Conservation (phyloP, 2,888 invertebrate species). For the Gymnocheta viridis region DNA sequence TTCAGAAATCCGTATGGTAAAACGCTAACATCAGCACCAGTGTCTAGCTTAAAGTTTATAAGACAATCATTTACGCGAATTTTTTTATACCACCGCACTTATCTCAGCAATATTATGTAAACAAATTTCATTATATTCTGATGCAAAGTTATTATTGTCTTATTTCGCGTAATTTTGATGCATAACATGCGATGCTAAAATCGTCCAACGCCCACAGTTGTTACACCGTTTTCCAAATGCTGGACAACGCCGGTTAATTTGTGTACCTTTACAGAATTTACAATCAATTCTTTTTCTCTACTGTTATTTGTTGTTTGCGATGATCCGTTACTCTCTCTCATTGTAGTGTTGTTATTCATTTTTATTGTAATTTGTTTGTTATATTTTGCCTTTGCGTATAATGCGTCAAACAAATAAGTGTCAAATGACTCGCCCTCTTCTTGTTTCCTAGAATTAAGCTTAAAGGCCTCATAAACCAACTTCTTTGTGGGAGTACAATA, state of each 20-base stretch:
- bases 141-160: constrained; percentile 4
- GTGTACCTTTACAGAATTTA: constrained; percentile 9
- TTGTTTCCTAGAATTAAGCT: background rate
- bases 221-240: constrained; percentile 7
- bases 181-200: constrained; percentile 47
- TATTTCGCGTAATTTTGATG: constrained; percentile 49
- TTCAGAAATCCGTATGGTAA: no score
- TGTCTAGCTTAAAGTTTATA: no score
- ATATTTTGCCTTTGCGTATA: background rate
- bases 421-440: background rate
- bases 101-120: no score
- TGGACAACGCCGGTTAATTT: background rate
- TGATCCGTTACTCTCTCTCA: background rate
- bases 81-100: no score
- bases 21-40: no score
- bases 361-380: background rate
- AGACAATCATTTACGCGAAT: no score
- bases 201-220: constrained; percentile 23
- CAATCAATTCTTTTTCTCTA: background rate
- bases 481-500: background rate
- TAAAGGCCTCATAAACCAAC: no score
- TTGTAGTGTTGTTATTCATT: background rate
- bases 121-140: background rate
- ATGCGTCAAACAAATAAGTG: background rate
- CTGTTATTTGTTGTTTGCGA: background rate